Conservation (phyloP, 2,113 vertebrate species). For the Centrocercus urophasianus region DNA sequence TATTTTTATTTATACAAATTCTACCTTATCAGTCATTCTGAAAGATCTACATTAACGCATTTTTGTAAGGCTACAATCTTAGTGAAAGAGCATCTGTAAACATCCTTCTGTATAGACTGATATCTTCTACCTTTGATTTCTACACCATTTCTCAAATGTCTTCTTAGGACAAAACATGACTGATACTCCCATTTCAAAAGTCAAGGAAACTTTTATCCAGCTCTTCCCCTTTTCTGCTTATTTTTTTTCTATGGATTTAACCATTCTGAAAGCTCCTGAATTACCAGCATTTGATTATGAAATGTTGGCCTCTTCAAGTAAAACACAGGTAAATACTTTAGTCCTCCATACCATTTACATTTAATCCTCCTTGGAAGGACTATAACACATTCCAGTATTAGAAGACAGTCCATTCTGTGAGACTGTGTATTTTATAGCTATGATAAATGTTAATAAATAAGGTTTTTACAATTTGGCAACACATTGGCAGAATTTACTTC, state of each 20-base stretch:
- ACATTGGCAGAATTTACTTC: background rate
- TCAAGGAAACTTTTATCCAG: background rate
- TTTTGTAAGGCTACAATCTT: background rate
- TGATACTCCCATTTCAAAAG: background rate
- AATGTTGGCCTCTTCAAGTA: background rate
- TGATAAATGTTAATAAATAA: background rate
- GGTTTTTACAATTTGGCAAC: background rate
- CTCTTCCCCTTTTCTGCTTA: background rate
- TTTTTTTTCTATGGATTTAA: background rate
- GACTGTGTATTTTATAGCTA: background rate
- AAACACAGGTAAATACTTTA: background rate
- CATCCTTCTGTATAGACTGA: background rate
- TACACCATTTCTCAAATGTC: background rate
- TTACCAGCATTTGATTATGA: background rate
- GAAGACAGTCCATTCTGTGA: background rate
- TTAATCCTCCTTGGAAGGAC: background rate
- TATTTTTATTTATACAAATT: background rate
- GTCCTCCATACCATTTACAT: background rate
- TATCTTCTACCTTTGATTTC: background rate
- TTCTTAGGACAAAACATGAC: background rate
- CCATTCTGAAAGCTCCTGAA: background rate
- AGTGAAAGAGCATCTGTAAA: background rate
- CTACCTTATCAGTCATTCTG: background rate
- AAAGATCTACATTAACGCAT: background rate
- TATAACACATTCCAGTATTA: background rate